Evolutionary conservation across 2,113 vertebrate genomes (phyloP).

Genomic region (Eurypyga helias): DNA sequence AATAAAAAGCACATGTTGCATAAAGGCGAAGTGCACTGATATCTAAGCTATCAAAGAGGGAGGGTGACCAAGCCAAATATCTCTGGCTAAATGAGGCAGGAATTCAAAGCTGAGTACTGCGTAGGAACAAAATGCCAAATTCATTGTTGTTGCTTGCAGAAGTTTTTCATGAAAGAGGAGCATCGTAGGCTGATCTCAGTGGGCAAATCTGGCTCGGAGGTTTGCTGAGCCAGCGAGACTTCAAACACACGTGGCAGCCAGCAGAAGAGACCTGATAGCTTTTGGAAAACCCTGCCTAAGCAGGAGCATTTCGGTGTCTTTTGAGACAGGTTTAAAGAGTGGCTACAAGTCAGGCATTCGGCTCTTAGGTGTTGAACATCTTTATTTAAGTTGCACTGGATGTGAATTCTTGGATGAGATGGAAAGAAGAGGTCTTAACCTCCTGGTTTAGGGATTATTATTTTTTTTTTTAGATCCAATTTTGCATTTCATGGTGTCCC

Average conservation of each 20-base stretch:
- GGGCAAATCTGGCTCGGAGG: constrained; percentile 16
- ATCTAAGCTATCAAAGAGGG: constrained; percentile 31
- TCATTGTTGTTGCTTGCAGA: not conserved
- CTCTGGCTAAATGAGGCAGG: constrained; percentile 51
- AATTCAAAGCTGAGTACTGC: constrained; percentile 11
- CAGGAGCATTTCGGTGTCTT: constrained; percentile 13
- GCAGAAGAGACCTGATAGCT: not conserved
- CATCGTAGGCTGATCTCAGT: not conserved
- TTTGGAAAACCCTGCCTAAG: constrained; percentile 42
- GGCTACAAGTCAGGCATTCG: not conserved
- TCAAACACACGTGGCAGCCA: not conserved
- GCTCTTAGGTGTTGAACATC: not conserved
- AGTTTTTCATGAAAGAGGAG: constrained; percentile 4
- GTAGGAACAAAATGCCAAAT: constrained; percentile 1
- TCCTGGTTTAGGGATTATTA: not conserved
- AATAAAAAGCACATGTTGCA: constrained; percentile 55
- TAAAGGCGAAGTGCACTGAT: not conserved
- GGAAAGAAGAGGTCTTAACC: not conserved
- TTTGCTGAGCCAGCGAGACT: constrained; percentile 21
- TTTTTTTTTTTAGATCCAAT: not conserved
- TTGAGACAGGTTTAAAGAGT: constrained; percentile 8
- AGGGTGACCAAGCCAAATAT: constrained; percentile 48
- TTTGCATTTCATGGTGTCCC: not conserved
- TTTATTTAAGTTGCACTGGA: not conserved
- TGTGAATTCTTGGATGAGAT: not conserved